Evolutionary conservation across 1,140 invertebrate species (phyloP).

Genomic region (Acromyrmex heyeri): DNA sequence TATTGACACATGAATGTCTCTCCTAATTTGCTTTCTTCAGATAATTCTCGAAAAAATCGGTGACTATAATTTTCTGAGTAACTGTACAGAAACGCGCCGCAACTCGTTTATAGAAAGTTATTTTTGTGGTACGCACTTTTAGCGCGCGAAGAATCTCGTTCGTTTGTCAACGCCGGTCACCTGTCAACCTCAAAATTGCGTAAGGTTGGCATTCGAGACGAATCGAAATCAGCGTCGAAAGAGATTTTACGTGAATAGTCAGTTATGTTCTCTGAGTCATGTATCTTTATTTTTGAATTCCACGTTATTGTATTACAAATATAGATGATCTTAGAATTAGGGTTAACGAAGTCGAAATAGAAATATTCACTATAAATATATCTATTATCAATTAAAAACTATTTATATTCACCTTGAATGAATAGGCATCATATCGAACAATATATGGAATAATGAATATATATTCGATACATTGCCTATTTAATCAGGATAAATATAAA

Average conservation of each 20-base stretch:
- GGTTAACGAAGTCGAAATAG: too few species aligned
- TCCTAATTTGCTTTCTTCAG: neutral
- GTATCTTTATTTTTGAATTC: conserved; percentile 15
- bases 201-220: conserved; percentile 55
- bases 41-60: neutral
- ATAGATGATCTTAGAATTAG: neutral
- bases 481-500: too few species aligned
- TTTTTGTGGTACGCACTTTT: conserved; percentile 38
- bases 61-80: neutral
- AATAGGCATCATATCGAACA: too few species aligned
- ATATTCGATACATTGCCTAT: too few species aligned
- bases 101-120: conserved; percentile 51
- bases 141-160: conserved; percentile 67
- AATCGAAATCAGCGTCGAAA: conserved; percentile 16
- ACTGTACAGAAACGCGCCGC: neutral
- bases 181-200: conserved; percentile 63
- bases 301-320: neutral
- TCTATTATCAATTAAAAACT: too few species aligned
- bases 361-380: too few species aligned
- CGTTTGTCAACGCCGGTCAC: conserved; percentile 56
- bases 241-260: conserved; percentile 18
- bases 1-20: too few species aligned
- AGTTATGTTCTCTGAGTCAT: neutral
- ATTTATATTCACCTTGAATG: too few species aligned
- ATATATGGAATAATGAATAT: too few species aligned